These are phyloP conservation scores for Remorina albescens DNA, from an alignment of 2,797 vertebrate genomes.

Conservation along the genomic window DNA sequence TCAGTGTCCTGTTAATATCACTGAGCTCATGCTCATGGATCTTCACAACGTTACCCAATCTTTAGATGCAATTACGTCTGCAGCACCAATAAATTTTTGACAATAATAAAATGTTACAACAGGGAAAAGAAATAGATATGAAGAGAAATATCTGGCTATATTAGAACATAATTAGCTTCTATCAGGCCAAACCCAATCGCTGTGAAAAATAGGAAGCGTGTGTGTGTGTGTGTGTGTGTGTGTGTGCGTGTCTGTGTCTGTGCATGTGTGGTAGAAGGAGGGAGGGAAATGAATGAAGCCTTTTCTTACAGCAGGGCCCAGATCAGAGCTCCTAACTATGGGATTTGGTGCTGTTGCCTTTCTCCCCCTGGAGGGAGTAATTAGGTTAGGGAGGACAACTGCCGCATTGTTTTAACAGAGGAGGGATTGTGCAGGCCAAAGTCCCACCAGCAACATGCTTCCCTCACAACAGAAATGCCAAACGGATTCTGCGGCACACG, in stretches of 20 bases:
- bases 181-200: constrained; percentile 37
- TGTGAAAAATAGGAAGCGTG: constrained; percentile 43
- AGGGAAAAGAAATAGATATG: constrained; percentile 34
- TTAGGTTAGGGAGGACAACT: constrained; percentile 89
- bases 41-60: neutral
- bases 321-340: constrained; percentile 87
- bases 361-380: constrained; percentile 86
- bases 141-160: constrained; percentile 49
- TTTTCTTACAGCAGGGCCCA: constrained; percentile 82
- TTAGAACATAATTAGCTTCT: constrained; percentile 58
- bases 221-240: constrained; percentile 14
- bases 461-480: constrained; percentile 82
- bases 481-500: constrained; percentile 76
- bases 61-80: constrained; percentile 14
- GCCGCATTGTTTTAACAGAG: constrained; percentile 89
- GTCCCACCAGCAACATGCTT: constrained; percentile 86
- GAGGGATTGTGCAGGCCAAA: constrained; percentile 87
- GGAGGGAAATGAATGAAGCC: constrained; percentile 81
- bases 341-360: constrained; percentile 87
- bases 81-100: constrained; percentile 14
- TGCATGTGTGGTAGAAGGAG: constrained; percentile 58
- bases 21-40: neutral
- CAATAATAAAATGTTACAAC: constrained; percentile 25
- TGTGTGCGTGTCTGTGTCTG: constrained; percentile 19
- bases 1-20: neutral